Evolutionary conservation across 2,113 vertebrate genomes (phyloP), one percentile per base, ranked within the genome.

Genomic region (Lampris megalopsis): DNA sequence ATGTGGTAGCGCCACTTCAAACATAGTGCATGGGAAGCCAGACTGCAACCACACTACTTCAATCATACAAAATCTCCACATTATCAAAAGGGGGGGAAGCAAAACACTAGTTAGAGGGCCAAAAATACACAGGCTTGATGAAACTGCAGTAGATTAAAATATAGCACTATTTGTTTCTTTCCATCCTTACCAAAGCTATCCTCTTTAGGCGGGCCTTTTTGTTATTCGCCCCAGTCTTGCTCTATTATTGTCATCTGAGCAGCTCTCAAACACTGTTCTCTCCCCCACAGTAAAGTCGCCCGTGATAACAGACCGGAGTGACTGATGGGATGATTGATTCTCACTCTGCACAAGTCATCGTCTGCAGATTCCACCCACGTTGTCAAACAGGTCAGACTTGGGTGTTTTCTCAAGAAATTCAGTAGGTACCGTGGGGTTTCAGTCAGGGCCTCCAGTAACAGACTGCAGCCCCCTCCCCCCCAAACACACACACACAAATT

Each of bases 251-350:
- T 72, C 76, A 83, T 77, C 67, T 13, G 38, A 65, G 56, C 58
- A 35, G 43, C 79, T 71, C 71, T 79, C 43, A 75, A 84, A 77
- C 48, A 57, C 56, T 37, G 49, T 57, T 73, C 60, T 56, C 56
- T 61, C 57, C 59, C 7, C 38, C 50, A 66, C 71, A 72, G 77
- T 79, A 47, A 83, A 83, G 83, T 81, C 71, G 81, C 79, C 84
- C 65, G 62, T 7, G 24, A 7, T n/a, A 56, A 57, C 54, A 5
- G 54, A n/a, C 24, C 80, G n/a, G 71, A 79, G 62, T 45, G 41
- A 67, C 75, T 70, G 84, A 68, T 54, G 64, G 64, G 38, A 43
- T 77, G 79, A 89, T 75, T 65, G 68, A 87, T 80, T 79, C 58
- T 49, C 71, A 42, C 63, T 61, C 58, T 41, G 80, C 37, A 68